Conservation (phyloP, 2,113 vertebrate genomes). For the Callipepla californica region DNA sequence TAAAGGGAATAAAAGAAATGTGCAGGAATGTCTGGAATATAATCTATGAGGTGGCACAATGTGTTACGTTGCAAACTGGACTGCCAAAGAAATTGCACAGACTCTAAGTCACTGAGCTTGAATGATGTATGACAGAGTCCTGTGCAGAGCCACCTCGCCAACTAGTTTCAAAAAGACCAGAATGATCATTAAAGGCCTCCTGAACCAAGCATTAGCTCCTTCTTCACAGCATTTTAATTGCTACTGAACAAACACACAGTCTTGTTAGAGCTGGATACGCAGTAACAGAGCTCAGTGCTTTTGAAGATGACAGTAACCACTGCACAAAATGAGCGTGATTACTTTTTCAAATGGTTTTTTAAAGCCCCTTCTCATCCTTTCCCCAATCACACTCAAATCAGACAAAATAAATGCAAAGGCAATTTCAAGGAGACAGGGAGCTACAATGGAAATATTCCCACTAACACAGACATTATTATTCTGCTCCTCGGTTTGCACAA, state of each 20-base stretch:
- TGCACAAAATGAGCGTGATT: background rate
- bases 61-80: background rate
- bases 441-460: background rate
- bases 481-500: background rate
- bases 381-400: background rate
- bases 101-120: background rate
- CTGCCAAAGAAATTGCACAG: background rate
- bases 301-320: background rate
- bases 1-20: background rate
- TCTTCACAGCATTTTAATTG: conserved; percentile 25
- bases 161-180: background rate
- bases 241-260: background rate
- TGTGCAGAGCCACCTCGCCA: background rate
- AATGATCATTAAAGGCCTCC: background rate
- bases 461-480: conserved; percentile 7
- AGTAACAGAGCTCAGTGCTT: background rate
- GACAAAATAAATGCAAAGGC: conserved; percentile 22
- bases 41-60: background rate
- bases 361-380: background rate
- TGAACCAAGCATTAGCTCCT: background rate
- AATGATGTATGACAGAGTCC: background rate
- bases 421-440: background rate
- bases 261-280: background rate
- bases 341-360: background rate
- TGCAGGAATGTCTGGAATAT: background rate